Evolutionary conservation across 1,140 invertebrate species (phyloP).

Genomic region (Agrypnia vestita): DNA sequence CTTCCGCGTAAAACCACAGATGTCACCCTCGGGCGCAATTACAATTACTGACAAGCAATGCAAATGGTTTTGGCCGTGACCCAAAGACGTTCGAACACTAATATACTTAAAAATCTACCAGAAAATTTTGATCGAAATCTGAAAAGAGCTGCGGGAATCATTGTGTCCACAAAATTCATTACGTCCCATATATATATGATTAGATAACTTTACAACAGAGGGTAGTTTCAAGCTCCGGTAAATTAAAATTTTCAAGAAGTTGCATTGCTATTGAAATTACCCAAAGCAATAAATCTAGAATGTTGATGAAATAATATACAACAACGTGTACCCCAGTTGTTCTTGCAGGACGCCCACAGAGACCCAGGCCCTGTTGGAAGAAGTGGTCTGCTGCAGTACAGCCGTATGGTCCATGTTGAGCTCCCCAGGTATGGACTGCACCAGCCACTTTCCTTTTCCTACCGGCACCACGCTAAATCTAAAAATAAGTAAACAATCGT

Average conservation of each 20-base stretch:
- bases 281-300: not conserved
- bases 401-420: slow-evolving; percentile 96
- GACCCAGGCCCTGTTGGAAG: slow-evolving; percentile 79
- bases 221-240: not conserved
- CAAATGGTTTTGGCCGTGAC: too few species aligned
- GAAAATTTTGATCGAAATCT: too few species aligned
- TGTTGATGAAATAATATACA: not conserved
- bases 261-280: not conserved
- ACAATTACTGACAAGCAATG: too few species aligned
- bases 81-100: too few species aligned
- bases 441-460: slow-evolving; percentile 87
- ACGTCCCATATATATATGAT: too few species aligned
- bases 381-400: slow-evolving; percentile 88
- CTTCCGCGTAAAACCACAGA: too few species aligned
- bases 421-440: slow-evolving; percentile 98
- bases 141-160: too few species aligned
- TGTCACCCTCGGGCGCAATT: too few species aligned
- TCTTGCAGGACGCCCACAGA: slow-evolving; percentile 76
- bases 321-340: slow-evolving; percentile 71
- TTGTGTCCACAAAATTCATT: too few species aligned
- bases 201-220: not conserved
- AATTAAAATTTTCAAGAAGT: not conserved
- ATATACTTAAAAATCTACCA: too few species aligned
- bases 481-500: too few species aligned
- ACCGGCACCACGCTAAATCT: slow-evolving; percentile 90